Evolutionary conservation across 2,888 invertebrate species (phyloP), one percentile per base, ranked within the genome.

Genomic region (Steinernema hermaphroditum): DNA sequence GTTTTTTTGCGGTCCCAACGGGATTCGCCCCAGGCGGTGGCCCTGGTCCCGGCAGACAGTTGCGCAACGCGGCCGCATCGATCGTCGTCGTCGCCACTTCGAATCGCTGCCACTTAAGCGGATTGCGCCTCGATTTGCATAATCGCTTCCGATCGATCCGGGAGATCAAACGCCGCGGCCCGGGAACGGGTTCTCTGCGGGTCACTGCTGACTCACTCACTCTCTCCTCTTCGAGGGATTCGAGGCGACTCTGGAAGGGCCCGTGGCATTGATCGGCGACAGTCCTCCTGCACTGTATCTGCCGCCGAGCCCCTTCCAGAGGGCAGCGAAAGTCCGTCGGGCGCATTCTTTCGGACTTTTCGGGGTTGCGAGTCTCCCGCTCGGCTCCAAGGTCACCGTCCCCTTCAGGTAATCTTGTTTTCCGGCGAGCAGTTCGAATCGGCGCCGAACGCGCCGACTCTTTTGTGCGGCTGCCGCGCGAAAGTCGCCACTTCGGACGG

Each of bases 331-430:
- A 46, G 46, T 19, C 46, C 16, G 6, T 16, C 6, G 43, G 8
- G 46, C 46, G 46, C 46, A 19, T 46, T 19, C 46, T 46, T 16
- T 46, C 46, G n/a, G 54, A 22, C 24, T 54, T 54, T 54, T 54
- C 14, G 54, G 54, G 54, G 54, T 49, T 49, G 19, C 49, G 49
- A 49, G 49, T 49, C 49, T 12, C 54, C 24, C 54, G 27, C 24
- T 27, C 24, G 24, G 54, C 54, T 24, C 54, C 54, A 54, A 54
- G 54, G 54, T 54, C 54, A 54, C 2, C 27, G 24, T 6, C 54
- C 54, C 24, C 54, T 19, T 54, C 54, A 54, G 54, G 54, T 54
- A 54, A 54, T 54, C 54, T 54, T 54, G 54, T 54, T 54, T 54
- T 54, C 54, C 27, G 54, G 54, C 49, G 49, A 6, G 49, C 49